These are phyloP conservation scores for Myxocyprinus asiaticus DNA, from an alignment of 2,113 vertebrate species.

Conservation along the genomic window DNA sequence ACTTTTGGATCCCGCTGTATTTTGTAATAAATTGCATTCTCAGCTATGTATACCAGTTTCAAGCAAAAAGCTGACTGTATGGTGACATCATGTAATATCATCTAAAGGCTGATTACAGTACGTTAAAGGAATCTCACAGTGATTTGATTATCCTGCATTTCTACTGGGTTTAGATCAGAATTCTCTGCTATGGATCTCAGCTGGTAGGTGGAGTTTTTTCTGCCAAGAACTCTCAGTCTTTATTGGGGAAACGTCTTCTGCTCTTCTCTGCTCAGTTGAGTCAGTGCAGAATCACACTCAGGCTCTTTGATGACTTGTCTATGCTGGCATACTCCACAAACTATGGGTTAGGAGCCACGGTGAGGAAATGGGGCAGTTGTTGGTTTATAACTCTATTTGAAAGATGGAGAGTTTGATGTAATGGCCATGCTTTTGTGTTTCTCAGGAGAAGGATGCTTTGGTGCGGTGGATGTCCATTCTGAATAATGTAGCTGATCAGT, in stretches of 20 bases:
- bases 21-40: no score
- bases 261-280: constrained; percentile 85
- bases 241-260: constrained; percentile 78
- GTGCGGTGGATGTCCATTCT: constrained; percentile 84
- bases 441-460: constrained; percentile 81
- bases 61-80: no score
- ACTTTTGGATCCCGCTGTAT: no score
- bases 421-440: not conserved
- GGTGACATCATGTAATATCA: no score
- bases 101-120: no score
- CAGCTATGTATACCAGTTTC: no score
- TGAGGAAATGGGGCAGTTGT: constrained; percentile 57
- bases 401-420: not conserved
- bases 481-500: constrained; percentile 86
- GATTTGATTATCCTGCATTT: not conserved
- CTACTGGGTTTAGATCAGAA: constrained; percentile 77
- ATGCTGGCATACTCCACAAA: constrained; percentile 82
- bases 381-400: no score
- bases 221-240: constrained; percentile 46
- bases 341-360: constrained; percentile 86
- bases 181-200: constrained; percentile 85
- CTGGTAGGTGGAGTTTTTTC: constrained; percentile 82
- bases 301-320: constrained; percentile 90
- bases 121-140: no score
- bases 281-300: constrained; percentile 84